Base-by-base conservation (phyloP, 2,888 invertebrate genomes). In the Microplitis manilae region DNA sequence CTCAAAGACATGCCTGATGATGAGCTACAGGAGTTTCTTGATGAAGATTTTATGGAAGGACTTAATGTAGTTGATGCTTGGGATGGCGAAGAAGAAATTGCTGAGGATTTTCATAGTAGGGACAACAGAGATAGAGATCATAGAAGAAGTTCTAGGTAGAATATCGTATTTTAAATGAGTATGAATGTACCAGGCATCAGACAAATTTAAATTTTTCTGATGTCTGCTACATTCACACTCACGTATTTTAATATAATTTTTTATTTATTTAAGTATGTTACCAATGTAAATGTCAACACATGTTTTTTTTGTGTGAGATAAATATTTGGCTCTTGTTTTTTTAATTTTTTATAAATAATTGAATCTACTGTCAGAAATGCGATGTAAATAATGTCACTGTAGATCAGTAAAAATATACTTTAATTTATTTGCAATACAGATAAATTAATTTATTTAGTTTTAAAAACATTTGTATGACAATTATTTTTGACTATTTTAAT, bases 61-160 rank as follows among this genome's bases (percentile, higher is more conserved):
- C 81, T 90, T 50, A 86, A 89, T 40, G 87, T 88, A 0, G 86
- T 88, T 0, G 90, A 90, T n/a, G 84, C 87, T 0, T 89, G 88
- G 88, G 88, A 88, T 50, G 87, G 88, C 0, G 88, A 89, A 2
- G 87, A 88, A 68, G 87, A 86, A 2, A 30, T 67, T 15, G 39
- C 1, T 2, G 77, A 74, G 1, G 74, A 71, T 2, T 69, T 60
- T 38, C 20, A 15, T 20, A 71, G 69, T 65, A 75, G 76, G 17
- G 72, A 70, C 38, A 64, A 38, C 64, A 75, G 60, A 50, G 78
- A 79, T 5, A 68, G 72, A 61, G 77, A 79, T 64, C 15, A 38
- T 59, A 73, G 73, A 72, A 67, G 76, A 74, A 71, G n/a, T 13
- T 77, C 81, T 79, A 80, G 81, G 81, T 81, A 81, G 79, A 73